Evolutionary conservation across 2,888 invertebrate species (phyloP).

Genomic region (Drosophila villosipedis): DNA sequence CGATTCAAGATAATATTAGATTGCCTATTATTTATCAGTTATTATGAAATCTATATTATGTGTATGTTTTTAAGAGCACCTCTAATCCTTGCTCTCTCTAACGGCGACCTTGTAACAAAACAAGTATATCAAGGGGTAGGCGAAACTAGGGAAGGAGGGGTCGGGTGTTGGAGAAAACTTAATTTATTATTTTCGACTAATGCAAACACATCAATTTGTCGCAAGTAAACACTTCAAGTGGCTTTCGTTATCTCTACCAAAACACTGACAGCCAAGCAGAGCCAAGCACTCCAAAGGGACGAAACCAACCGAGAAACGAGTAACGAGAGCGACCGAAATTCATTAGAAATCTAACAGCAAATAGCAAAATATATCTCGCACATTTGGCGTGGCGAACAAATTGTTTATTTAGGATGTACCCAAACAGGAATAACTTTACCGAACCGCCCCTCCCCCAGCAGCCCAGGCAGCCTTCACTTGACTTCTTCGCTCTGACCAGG

Average conservation of each 20-base stretch:
- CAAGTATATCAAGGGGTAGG: neutral
- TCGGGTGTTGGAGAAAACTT: constrained; percentile 52
- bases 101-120: neutral
- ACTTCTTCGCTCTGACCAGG: neutral
- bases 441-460: neutral
- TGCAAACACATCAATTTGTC: constrained; percentile 80
- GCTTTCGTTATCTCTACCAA: constrained; percentile 72
- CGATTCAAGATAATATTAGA: constrained; percentile 7
- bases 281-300: constrained; percentile 1
- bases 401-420: constrained; percentile 69
- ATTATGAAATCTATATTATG: constrained; percentile 5
- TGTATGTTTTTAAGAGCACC: neutral
- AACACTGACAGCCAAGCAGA: constrained; percentile 63
- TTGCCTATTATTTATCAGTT: neutral
- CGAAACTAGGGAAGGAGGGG: neutral
- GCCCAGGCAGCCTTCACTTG: neutral
- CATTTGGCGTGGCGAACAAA: constrained; percentile 56
- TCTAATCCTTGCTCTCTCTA: constrained; percentile 17
- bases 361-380: constrained; percentile 64
- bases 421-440: constrained; percentile 46
- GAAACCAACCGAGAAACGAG: neutral
- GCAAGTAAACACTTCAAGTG: constrained; percentile 78
- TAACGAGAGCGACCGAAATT: constrained; percentile 46
- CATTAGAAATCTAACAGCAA: constrained; percentile 77
- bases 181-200: constrained; percentile 75